Evolutionary conservation across 2,113 vertebrate genomes (phyloP).

Genomic region (Cephalopterus ornatus): DNA sequence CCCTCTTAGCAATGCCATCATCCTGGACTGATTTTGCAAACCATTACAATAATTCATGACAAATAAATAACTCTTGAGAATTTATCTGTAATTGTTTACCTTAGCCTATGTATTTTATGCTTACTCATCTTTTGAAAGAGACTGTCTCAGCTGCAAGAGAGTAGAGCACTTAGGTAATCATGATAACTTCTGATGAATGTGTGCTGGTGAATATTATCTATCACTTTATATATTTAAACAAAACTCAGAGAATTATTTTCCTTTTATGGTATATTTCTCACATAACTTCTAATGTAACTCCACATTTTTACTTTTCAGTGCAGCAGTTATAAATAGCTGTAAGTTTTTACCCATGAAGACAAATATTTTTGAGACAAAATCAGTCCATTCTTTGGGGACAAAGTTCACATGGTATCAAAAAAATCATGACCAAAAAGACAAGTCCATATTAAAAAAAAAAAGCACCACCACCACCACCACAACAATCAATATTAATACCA

Average conservation of each 20-base stretch:
- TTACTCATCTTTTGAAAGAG: neutral
- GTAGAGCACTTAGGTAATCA: neutral
- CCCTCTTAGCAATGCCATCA: neutral
- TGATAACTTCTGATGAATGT: neutral
- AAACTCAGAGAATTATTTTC: neutral
- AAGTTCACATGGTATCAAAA: neutral
- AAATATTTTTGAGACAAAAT: neutral
- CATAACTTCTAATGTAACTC: neutral
- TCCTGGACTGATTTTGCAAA: neutral
- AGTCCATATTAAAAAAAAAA: neutral
- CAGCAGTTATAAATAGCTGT: neutral
- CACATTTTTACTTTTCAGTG: neutral
- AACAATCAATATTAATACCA: neutral
- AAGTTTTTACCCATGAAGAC: neutral
- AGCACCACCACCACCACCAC: accelerated
- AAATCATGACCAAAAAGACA: neutral
- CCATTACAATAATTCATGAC: neutral
- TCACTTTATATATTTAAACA: neutral
- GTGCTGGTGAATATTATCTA: neutral
- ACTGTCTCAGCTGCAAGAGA: neutral
- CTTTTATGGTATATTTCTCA: neutral
- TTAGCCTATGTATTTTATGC: neutral
- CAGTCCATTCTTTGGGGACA: neutral
- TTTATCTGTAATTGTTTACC: neutral
- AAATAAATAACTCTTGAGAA: neutral